Evolutionary conservation across 2,888 invertebrate species (phyloP), one percentile per base, ranked within the genome.

Genomic region (Brachynemurus nebulosus): DNA sequence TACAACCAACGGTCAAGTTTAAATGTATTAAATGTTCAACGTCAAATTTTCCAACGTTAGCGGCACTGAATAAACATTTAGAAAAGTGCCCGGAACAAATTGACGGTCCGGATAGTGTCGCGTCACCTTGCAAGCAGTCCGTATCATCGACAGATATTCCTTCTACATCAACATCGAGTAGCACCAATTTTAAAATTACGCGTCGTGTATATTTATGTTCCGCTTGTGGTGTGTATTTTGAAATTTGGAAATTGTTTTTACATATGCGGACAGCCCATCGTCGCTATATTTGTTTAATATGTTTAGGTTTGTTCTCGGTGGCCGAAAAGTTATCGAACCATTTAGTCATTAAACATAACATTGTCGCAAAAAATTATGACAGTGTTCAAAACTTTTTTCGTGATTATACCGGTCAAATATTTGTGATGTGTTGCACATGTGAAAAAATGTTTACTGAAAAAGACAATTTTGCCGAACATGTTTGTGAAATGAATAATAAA

Each of bases 251-350:
- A 64, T 70, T 88, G 47, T 88, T 86, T 59, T 63, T 85, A 37
- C 89, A 89, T 55, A 86, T 88, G 78, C 72, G 82, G 43, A 85
- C 86, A 57, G 76, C 80, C 46, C 89, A 90, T 61, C 78, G 79
- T 54, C 74, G 85, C 43, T 83, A 80, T 58, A 81, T 86, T 53
- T 90, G 89, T 60, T 66, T 89, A 42, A 85, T 82, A 64, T 89
- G 89, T 60, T 69, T 86, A 49, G 83, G 84, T 40, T 80, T 86
- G 74, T 88, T 86, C 66, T 78, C 80, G 23, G 78, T 78, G 54
- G 80, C 85, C 7, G 85, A 86, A 54, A 81, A 83, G 56, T 65
- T 90, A 33, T 79, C 84, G 35, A 68, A 80, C 53, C 89, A 90
- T 66, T 67, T 89, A 50, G 72, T 75, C 48, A 77, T 78, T 50